A percentile compares a stretch with the other conserved stretches of the same genome.
These are phyloP conservation scores for Onychomys torridus DNA, from an alignment of 2,797 vertebrate species.

Conservation along the genomic window DNA sequence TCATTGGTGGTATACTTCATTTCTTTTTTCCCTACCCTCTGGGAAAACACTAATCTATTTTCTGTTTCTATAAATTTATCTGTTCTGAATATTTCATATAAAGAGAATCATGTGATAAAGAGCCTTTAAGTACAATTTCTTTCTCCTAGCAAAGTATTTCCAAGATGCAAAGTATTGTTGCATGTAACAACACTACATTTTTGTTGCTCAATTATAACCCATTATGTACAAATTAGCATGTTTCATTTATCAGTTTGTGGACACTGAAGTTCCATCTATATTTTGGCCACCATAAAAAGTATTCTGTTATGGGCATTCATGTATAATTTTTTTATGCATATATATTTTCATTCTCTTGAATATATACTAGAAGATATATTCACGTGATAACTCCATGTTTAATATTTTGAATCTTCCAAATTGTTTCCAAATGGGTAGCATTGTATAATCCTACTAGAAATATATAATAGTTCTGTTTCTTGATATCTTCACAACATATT, in stretches of 20 bases:
- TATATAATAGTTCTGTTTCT: background rate
- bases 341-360: slow-evolving; percentile 42
- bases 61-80: background rate
- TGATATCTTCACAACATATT: background rate
- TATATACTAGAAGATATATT: background rate
- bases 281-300: slow-evolving; percentile 35
- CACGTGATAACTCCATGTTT: background rate
- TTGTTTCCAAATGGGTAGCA: slow-evolving; percentile 9
- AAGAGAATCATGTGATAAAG: background rate
- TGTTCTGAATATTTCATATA: background rate
- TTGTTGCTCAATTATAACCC: background rate
- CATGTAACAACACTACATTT: background rate
- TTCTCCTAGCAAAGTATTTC: slow-evolving; percentile 38
- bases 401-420: slow-evolving; percentile 19
- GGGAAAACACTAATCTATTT: slow-evolving; percentile 6
- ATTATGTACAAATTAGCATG: background rate
- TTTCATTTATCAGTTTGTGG: slow-evolving; percentile 34
- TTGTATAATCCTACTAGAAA: slow-evolving; percentile 42
- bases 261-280: background rate
- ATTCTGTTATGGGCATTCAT: background rate
- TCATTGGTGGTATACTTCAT: background rate
- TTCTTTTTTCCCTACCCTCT: background rate
- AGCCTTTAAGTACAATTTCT: background rate
- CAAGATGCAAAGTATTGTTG: background rate
- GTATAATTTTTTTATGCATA: background rate